A percentile compares a stretch with the other conserved stretches of the same genome.
phyloP scores from a whole-genome alignment of 2,113 vertebrate genomes.

The Varanus salvator region DNA sequence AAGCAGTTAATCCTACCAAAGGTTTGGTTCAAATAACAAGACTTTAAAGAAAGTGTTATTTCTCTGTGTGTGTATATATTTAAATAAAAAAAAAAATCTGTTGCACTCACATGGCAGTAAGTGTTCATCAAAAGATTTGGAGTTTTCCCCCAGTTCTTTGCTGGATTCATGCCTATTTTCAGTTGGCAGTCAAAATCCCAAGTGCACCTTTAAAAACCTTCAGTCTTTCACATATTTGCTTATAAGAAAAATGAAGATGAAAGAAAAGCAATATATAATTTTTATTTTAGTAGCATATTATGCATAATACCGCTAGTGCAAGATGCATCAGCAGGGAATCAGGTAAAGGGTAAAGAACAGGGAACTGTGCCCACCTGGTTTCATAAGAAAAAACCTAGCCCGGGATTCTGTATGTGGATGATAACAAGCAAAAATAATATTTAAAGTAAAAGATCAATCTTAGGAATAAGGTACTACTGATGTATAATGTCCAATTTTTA shows the following conservation, averaged over 20 bases:
- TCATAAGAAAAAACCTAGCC: background rate
- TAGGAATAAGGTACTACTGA: background rate
- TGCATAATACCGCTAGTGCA: background rate
- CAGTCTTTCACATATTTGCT: constrained; percentile 11
- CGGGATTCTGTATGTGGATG: background rate
- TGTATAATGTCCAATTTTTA: background rate
- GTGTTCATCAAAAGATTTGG: constrained; percentile 1
- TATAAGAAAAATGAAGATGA: constrained; percentile 1
- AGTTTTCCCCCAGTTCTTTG: background rate
- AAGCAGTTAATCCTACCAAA: background rate
- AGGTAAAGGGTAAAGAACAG: background rate
- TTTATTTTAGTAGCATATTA: constrained; percentile 12
- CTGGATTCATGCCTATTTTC: background rate
- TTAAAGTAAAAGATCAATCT: background rate
- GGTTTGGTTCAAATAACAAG: constrained; percentile 6
- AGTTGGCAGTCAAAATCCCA: constrained; percentile 11
- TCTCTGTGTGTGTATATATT: background rate
- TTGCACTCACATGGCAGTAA: background rate
- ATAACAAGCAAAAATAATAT: background rate
- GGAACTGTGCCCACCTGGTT: background rate
- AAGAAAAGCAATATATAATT: background rate
- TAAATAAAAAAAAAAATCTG: background rate
- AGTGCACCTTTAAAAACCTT: constrained; percentile 13
- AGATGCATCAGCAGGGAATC: background rate
- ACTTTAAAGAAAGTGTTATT: background rate